These are phyloP conservation scores for Clamator glandarius DNA, from an alignment of 2,797 vertebrate genomes.

Conservation along the genomic window DNA sequence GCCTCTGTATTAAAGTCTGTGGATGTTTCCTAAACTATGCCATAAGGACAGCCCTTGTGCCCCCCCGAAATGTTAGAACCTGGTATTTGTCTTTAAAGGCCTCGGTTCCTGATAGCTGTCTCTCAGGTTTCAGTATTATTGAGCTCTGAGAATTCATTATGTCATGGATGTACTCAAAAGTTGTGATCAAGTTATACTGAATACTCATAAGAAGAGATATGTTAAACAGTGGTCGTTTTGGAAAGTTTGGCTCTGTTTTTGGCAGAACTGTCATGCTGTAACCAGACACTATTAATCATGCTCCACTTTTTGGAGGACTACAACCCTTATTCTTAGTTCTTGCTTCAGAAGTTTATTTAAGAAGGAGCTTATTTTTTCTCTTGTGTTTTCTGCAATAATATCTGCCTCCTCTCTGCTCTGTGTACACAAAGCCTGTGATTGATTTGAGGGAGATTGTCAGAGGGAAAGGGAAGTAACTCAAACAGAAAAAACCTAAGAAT, in stretches of 20 bases:
- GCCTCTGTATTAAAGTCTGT: not conserved
- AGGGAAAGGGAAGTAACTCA: not conserved
- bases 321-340: not conserved
- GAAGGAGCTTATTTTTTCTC: conserved; percentile 8
- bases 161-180: not conserved
- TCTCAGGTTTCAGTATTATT: not conserved
- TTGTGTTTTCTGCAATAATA: not conserved
- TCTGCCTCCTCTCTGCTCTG: not conserved
- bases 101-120: not conserved
- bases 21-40: not conserved
- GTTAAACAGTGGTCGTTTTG: not conserved
- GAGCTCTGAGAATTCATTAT: not conserved
- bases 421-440: not conserved
- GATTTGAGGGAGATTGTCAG: not conserved
- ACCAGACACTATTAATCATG: not conserved
- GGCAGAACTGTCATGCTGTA: not conserved
- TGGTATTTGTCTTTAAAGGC: not conserved
- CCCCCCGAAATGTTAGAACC: not conserved
- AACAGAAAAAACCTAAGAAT: not conserved
- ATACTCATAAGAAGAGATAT: not conserved
- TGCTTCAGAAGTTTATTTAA: not conserved
- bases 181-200: not conserved
- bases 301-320: not conserved
- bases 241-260: not conserved
- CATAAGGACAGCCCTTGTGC: not conserved